Base-by-base conservation (phyloP, 2,113 vertebrate genomes). In the Silurus meridionalis region DNA sequence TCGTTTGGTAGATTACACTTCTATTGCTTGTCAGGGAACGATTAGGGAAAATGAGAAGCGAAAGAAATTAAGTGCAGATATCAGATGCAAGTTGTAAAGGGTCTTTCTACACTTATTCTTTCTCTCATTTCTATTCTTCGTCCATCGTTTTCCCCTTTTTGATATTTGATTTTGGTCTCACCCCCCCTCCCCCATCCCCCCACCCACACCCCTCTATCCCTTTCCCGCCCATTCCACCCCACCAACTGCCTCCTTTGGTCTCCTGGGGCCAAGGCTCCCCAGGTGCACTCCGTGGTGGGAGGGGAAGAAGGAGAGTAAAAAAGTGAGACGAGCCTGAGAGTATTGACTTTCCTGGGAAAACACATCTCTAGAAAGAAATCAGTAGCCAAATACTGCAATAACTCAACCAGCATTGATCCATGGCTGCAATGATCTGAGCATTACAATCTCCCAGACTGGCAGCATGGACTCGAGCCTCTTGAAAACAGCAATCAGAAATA, bases 311-410 rank as follows among this genome's bases (percentile, higher is more conserved):
- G 85, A 88, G 90, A 92, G 78, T 46, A 60, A 80, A 80, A 90
- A 92, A 91, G 92, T 93, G 93, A 92, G 92, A 88, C 88, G 90
- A 92, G 92, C 92, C 90, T 91, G 91, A 89, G 93, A 92, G 92
- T 93, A 94, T 94, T 91, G 93, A 94, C 94, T 94, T 93, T 93
- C 93, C 93, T 93, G 93, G 93, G 92, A 94, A 94, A 94, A 95
- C 94, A 94, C 93, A 92, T 91, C 93, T 93, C 93, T 92, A 91
- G 89, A 90, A 93, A 86, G 71, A 86, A 93, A 93, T 93, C 92
- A 93, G 92, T 89, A 91, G 90, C 91, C 87, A 89, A 93, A 92
- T 89, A 87, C 92, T 85, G 91, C 92, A 93, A 92, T 94, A 94
- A 94, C 91, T 94, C 93, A 94, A 90, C 91, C 90, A 89, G 89